Conservation (phyloP, 2,113 vertebrate species). For the Diadophis punctatus region DNA sequence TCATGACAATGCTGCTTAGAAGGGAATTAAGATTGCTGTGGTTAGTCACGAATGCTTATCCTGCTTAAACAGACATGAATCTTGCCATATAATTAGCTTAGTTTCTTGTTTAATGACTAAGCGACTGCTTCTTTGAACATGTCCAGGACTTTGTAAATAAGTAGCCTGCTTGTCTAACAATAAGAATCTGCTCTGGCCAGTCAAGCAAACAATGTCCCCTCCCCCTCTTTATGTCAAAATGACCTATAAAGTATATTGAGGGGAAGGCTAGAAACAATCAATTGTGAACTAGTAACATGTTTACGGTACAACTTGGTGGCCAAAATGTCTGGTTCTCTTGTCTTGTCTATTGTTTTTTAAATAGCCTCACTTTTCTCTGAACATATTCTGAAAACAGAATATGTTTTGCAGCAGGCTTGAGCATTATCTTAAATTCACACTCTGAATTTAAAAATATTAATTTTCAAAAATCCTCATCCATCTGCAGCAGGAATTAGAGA, state of each 20-base stretch:
- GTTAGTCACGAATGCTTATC: background rate
- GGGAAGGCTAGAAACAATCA: background rate
- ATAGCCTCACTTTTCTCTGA: background rate
- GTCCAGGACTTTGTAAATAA: background rate
- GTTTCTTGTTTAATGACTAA: background rate
- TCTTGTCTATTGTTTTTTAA: no score
- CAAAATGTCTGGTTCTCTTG: background rate
- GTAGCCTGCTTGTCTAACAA: background rate
- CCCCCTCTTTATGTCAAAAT: background rate
- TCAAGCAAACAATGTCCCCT: background rate
- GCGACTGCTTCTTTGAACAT: background rate
- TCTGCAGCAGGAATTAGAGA: background rate
- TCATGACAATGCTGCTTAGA: background rate
- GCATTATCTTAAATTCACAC: background rate
- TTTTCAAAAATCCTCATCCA: background rate
- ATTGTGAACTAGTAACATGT: background rate
- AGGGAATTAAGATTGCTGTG: background rate
- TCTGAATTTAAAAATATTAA: background rate
- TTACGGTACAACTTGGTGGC: background rate
- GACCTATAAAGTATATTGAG: background rate
- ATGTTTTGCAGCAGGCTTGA: background rate
- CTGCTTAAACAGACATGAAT: background rate
- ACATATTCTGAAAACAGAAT: no score
- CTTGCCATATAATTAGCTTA: constrained; percentile 5
- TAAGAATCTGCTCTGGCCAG: background rate